Conservation (phyloP, 2,797 vertebrate species). For the Propithecus deckenii region DNA sequence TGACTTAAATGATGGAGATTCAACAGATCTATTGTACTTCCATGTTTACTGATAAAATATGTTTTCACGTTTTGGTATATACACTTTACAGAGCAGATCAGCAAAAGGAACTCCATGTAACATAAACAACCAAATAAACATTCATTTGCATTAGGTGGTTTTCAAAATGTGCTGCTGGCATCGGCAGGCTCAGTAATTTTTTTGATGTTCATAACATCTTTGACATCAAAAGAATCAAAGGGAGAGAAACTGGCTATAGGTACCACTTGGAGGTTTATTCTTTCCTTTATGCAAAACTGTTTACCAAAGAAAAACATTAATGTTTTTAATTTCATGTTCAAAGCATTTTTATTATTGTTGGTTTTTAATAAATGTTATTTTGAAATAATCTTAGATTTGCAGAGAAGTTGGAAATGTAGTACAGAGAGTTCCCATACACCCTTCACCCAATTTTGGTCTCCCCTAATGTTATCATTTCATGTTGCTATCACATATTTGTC, state of each 20-base stretch:
- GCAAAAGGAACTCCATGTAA: conserved; percentile 53
- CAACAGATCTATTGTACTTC: conserved; percentile 74
- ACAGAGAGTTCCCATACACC: not conserved
- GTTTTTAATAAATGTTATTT: not conserved
- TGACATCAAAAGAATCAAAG: conserved; percentile 30
- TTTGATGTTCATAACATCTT: not conserved
- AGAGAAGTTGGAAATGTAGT: not conserved
- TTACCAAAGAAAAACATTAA: not conserved
- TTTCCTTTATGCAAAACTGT: not conserved
- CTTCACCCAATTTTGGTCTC: not conserved
- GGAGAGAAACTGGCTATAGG: not conserved
- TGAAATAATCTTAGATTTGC: not conserved
- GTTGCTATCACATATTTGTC: not conserved
- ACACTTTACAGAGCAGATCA: conserved; percentile 57
- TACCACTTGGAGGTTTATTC: not conserved
- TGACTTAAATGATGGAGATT: conserved; percentile 67
- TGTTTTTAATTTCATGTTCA: not conserved
- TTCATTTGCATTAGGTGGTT: conserved; percentile 41
- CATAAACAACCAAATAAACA: conserved; percentile 71
- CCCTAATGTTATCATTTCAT: not conserved
- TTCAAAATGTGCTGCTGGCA: not conserved
- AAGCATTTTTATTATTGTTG: not conserved
- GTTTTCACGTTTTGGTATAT: conserved; percentile 41
- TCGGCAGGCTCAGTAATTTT: not conserved
- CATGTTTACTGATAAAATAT: conserved; percentile 74